Evolutionary conservation across 1,140 invertebrate species (phyloP).

Genomic region (Leucophenga varia): DNA sequence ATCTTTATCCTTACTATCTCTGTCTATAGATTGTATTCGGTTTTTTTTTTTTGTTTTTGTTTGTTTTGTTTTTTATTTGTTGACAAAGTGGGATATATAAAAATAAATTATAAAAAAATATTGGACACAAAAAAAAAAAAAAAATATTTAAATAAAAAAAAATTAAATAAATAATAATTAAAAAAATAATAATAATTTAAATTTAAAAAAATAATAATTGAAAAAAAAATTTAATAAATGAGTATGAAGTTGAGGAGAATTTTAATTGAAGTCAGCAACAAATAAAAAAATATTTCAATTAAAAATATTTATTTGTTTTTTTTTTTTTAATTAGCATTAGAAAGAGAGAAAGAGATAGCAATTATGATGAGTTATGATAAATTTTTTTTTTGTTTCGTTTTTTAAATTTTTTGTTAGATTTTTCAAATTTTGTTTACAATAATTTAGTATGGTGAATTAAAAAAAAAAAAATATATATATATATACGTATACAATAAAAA

Average conservation of each 20-base stretch:
- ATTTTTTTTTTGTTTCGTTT: not conserved
- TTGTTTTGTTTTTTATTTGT: slow-evolving; percentile 4
- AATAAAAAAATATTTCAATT: not conserved
- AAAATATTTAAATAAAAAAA: slow-evolving; percentile 9
- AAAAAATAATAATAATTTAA: too few species aligned
- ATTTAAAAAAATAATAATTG: not conserved
- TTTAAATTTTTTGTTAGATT: slow-evolving; percentile 1
- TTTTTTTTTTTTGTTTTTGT: slow-evolving; percentile 3
- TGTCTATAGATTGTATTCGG: slow-evolving; percentile 60
- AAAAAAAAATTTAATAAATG: slow-evolving; percentile 5
- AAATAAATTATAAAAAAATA: slow-evolving; percentile 9
- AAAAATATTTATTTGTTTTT: not conserved
- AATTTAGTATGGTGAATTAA: too few species aligned
- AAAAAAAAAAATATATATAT: too few species aligned
- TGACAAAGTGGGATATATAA: slow-evolving; percentile 2
- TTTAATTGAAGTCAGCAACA: not conserved
- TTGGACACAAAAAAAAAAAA: too few species aligned
- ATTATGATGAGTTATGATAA: not conserved
- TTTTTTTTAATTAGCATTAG: not conserved
- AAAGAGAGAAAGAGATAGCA: not conserved
- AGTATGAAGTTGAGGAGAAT: not conserved
- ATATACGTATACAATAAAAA: too few species aligned
- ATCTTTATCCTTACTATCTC: slow-evolving; percentile 77
- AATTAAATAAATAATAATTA: slow-evolving; percentile 7
- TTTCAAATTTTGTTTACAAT: too few species aligned